Base-by-base conservation (phyloP, 2,113 vertebrate species). In the Cephalopholis sonnerati region DNA sequence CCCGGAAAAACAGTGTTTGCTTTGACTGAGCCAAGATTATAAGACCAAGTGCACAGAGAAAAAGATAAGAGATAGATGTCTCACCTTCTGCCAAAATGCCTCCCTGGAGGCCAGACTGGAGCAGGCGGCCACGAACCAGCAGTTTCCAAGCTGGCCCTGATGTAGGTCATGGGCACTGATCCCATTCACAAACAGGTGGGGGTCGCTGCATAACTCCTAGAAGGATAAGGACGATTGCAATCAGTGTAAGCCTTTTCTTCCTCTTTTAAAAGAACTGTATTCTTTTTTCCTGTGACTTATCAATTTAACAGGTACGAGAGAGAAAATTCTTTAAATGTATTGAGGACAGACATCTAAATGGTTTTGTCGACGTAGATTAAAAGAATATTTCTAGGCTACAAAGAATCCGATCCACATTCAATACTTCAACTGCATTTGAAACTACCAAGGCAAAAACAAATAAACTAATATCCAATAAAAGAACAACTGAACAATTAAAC, bases 111-210 rank as follows among this genome's bases (percentile, higher is more conserved):
- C 95, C 64, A 95, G 87, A n/a, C 91, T 94, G 85, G 95, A 95
- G 71, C 93, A 94, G 3, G 95, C 94, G 0, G 95, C 95, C 0
- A 95, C 92, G 1, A 95, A 95, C 94, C 95, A 95, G 92, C 95
- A 95, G 89, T 95, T 95, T 64, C 95, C 94, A 86, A 95, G 89
- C 81, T 93, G 93, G 17, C 94, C 94, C 11, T 95, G 95, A 83
- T 94, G 84, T 78, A 95, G 86, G 87, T 95, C 95, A 13, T 95
- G 95, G 36, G 94, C 94, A 0, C 95, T 95, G 74, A 95, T 91
- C 8, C 95, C 95, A 1, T 94, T 70, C 66, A 95, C 94, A 64
- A 95, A 95, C 24, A 95, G 90, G 20, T 87, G 93, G 0, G 95
- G 95, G 66, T 95, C 77, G 3, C 70, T 69, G 82, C 93, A 87